Conservation (phyloP, 2,113 vertebrate genomes). For the Platysternon megacephalum region DNA sequence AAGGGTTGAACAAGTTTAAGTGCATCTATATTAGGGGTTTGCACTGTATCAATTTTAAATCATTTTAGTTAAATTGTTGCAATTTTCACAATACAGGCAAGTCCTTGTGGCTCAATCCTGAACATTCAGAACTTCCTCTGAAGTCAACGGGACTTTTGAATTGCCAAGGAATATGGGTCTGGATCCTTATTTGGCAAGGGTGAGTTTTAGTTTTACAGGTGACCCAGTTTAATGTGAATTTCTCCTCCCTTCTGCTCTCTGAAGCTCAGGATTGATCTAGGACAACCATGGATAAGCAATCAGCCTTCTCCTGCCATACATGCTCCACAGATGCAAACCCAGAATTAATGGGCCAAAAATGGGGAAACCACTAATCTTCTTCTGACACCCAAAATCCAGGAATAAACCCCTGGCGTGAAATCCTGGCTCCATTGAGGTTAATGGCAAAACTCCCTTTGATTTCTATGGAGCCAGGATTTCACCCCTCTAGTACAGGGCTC, state of each 20-base stretch:
- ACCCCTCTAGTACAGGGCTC: neutral
- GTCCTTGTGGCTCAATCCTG: neutral
- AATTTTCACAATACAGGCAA: neutral
- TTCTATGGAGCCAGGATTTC: neutral
- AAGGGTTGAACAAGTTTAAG: neutral
- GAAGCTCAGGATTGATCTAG: neutral
- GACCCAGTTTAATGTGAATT: neutral
- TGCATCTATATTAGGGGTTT: fast-evolving
- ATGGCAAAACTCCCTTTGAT: neutral
- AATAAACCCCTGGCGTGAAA: fast-evolving
- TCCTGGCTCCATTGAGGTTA: neutral
- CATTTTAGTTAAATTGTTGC: neutral
- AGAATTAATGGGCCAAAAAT: fast-evolving
- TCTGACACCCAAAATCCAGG: neutral
- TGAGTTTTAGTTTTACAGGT: neutral
- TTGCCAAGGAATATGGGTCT: neutral
- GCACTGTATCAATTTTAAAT: neutral
- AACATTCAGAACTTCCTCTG: neutral
- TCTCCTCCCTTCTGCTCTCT: neutral
- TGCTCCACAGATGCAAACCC: neutral
- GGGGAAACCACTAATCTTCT: neutral
- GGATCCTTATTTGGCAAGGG: neutral
- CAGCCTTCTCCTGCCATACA: neutral
- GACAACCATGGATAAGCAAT: neutral
- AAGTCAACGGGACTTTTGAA: fast-evolving